phyloP scores from a whole-genome alignment of 2,797 vertebrate species.

The Falco naumanni region DNA sequence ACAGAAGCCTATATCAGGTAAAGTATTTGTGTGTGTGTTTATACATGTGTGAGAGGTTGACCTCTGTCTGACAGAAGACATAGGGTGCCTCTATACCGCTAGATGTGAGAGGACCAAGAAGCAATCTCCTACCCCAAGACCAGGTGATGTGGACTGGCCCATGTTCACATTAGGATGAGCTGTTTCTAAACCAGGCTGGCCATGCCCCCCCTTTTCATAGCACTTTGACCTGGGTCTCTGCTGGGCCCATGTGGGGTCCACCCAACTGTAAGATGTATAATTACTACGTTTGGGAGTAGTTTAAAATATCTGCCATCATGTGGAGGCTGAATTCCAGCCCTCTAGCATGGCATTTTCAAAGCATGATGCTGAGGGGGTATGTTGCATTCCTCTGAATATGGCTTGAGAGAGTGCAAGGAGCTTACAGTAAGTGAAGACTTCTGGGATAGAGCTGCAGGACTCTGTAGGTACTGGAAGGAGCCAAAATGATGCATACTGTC shows the following conservation, averaged over 20 bases:
- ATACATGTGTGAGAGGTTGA: neutral
- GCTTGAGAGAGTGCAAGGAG: neutral
- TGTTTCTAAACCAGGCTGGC: neutral
- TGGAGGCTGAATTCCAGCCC: neutral
- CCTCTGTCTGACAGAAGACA: neutral
- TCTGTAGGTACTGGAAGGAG: neutral
- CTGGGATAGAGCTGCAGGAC: neutral
- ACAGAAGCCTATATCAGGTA: constrained; percentile 96
- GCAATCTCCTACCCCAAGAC: neutral
- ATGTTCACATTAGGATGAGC: neutral
- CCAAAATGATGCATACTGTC: neutral
- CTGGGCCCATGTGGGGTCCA: neutral
- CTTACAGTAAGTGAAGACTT: neutral
- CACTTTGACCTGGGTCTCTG: neutral
- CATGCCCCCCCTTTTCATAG: neutral
- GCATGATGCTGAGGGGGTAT: neutral
- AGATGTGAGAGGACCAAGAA: neutral
- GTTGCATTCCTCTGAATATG: neutral
- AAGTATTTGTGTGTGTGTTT: neutral
- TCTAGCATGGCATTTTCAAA: neutral
- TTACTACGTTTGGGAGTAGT: neutral
- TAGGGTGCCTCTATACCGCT: neutral
- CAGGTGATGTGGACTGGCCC: neutral
- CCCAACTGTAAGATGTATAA: neutral
- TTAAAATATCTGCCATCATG: neutral